Base-by-base conservation (phyloP, 2,888 invertebrate species). In the Ametastegia equiseti region DNA sequence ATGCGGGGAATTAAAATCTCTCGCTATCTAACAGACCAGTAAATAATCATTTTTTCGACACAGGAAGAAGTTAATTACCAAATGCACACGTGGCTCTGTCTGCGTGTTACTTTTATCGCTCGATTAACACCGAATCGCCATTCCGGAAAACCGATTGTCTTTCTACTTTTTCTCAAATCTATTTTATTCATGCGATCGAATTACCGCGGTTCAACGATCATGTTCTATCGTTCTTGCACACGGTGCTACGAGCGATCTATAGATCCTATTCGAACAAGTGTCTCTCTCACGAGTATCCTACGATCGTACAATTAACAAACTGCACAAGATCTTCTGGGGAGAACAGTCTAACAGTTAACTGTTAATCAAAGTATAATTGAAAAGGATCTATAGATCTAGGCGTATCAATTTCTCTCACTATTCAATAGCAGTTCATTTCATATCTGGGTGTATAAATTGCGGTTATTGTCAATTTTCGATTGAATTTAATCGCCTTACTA, bases 281-380 rank as follows among this genome's bases (percentile, higher is more conserved):
- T 36, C 13, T 36, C 19, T 15, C 6, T 54, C 54, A 6, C 2
- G 11, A 67, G 19, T 39, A 15, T 47, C 30, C 30, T 23, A 9
- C 65, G 15, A n/a, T n/a, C 65, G 39, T 36, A 67, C 39, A 67
- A 67, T 39, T 36, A 39, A 67, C 65, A 7, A 5, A 27, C 60
- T 36, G 39, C 9, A 36, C 54, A 54, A n/a, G n/a, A n/a, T n/a
- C n/a, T n/a, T n/a, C n/a, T n/a, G n/a, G 39, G 19, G 13, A 39
- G 65, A 67, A 67, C 65, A 39, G 36, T 67, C 65, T 67, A 67
- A 67, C 65, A 39, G 65, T 67, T 67, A 36, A 67, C 65, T 67
- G 65, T 67, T 67, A 36, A 67, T 67, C 4, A 60, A 36, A 39
- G 36, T 67, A 9, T 36, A 39, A n/a, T 39, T 9, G 23, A 67